Evolutionary conservation across 2,797 vertebrate species (phyloP).

Genomic region (Enoplosus armatus): DNA sequence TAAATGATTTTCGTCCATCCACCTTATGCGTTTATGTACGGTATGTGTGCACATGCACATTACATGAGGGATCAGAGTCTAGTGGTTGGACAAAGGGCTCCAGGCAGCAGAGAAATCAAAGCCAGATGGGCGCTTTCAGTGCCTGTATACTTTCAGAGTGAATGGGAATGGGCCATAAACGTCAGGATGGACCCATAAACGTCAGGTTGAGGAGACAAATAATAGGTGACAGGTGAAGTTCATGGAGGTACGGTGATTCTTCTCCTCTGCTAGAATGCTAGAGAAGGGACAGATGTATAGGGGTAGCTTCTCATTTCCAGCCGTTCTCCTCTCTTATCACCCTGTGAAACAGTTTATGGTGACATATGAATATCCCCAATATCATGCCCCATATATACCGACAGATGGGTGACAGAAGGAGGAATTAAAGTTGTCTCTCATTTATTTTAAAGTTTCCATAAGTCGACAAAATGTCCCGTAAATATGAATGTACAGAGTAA

Average conservation of each 20-base stretch:
- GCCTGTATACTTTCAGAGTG: slow-evolving; percentile 49
- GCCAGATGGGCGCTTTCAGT: slow-evolving; percentile 68
- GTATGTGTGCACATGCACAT: slow-evolving; percentile 18
- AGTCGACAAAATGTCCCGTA: background rate
- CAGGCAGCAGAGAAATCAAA: slow-evolving; percentile 61
- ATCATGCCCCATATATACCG: background rate
- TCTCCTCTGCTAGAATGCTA: slow-evolving; percentile 37
- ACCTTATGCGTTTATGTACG: slow-evolving; percentile 16
- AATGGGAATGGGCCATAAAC: slow-evolving; percentile 63
- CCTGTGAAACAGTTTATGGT: slow-evolving; percentile 30
- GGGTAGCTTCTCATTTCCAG: slow-evolving; percentile 12
- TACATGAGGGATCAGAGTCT: slow-evolving; percentile 29
- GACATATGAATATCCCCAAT: background rate
- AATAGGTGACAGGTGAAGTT: slow-evolving; percentile 62
- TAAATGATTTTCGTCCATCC: slow-evolving; percentile 28
- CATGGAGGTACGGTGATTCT: slow-evolving; percentile 47
- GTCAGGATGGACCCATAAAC: slow-evolving; percentile 66
- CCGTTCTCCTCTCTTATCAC: slow-evolving; percentile 12
- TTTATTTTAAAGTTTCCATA: background rate
- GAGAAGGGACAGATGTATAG: slow-evolving; percentile 31
- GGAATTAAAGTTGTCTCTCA: background rate
- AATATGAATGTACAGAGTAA: background rate
- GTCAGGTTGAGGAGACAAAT: slow-evolving; percentile 64
- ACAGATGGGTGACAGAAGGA: background rate
- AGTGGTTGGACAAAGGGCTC: slow-evolving; percentile 48